Conservation (phyloP, 2,113 vertebrate genomes). For the Hystrix cristata region DNA sequence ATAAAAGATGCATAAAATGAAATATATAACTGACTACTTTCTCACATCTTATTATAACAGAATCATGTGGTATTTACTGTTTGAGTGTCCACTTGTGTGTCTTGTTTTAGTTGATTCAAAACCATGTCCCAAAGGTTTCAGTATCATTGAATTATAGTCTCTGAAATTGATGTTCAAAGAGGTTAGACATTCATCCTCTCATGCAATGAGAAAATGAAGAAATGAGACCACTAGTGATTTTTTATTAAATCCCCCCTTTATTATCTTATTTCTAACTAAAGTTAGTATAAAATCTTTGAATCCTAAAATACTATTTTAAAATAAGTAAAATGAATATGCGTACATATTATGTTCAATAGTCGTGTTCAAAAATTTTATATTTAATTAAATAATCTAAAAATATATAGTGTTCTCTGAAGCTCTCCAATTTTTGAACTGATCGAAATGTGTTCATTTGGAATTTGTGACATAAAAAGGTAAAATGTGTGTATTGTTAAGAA, state of each 20-base stretch:
- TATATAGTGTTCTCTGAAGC: background rate
- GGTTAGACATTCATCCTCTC: background rate
- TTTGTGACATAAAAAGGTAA: background rate
- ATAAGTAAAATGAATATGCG: background rate
- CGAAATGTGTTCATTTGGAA: background rate
- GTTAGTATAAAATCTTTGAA: background rate
- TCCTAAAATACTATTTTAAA: slow-evolving; percentile 30
- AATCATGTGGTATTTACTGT: background rate
- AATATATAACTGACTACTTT: background rate
- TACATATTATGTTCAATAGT: background rate
- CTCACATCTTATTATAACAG: background rate
- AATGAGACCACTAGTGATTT: background rate
- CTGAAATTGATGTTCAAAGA: background rate
- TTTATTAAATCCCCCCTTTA: background rate
- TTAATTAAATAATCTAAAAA: slow-evolving; percentile 51
- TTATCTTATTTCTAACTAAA: slow-evolving; percentile 25
- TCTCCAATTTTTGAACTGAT: slow-evolving; percentile 15
- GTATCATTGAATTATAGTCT: background rate
- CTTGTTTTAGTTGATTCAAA: background rate
- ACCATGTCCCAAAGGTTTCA: background rate
- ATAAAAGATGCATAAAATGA: background rate
- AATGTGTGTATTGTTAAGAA: background rate
- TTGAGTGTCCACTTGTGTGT: background rate
- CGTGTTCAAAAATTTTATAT: background rate
- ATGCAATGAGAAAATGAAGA: background rate